These are phyloP conservation scores for Brotula barbata DNA, from an alignment of 2,797 vertebrate species.

Conservation along the genomic window DNA sequence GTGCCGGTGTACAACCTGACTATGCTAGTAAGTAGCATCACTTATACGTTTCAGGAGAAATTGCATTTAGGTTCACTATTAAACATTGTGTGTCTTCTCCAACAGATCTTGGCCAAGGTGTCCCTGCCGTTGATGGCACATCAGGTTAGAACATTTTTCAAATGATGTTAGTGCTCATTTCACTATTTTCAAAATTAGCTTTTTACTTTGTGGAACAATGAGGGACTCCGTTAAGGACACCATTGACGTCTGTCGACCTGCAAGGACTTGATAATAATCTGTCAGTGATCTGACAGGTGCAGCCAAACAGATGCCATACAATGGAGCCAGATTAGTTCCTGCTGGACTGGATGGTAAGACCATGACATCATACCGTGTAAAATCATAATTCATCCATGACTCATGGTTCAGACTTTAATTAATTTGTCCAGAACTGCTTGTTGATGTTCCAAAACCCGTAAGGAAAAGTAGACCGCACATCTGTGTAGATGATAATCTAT, in stretches of 20 bases:
- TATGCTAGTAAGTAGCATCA: conserved; percentile 47
- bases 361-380: neutral
- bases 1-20: conserved; percentile 61
- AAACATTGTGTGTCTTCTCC: conserved; percentile 4
- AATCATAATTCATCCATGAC: too few relatives aligned
- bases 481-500: too few relatives aligned
- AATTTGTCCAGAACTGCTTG: too few relatives aligned
- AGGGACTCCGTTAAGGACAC: too few relatives aligned
- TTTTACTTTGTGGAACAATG: too few relatives aligned
- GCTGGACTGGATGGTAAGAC: conserved; percentile 69
- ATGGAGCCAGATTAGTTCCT: conserved; percentile 60
- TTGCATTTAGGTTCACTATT: too few relatives aligned
- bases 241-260: neutral
- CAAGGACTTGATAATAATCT: conserved; percentile 1
- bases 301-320: conserved; percentile 59
- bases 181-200: neutral
- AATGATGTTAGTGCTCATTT: neutral
- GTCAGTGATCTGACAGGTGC: conserved; percentile 37
- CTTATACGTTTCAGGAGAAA: neutral
- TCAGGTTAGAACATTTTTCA: conserved; percentile 60
- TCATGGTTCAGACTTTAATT: too few relatives aligned
- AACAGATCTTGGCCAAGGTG: conserved; percentile 57
- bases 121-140: conserved; percentile 48
- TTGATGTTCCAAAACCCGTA: too few relatives aligned
- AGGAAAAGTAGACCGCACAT: too few relatives aligned